Evolutionary conservation across 1,140 invertebrate species (phyloP), one percentile per base, ranked within the genome.

Genomic region (Drosophila takahashii): DNA sequence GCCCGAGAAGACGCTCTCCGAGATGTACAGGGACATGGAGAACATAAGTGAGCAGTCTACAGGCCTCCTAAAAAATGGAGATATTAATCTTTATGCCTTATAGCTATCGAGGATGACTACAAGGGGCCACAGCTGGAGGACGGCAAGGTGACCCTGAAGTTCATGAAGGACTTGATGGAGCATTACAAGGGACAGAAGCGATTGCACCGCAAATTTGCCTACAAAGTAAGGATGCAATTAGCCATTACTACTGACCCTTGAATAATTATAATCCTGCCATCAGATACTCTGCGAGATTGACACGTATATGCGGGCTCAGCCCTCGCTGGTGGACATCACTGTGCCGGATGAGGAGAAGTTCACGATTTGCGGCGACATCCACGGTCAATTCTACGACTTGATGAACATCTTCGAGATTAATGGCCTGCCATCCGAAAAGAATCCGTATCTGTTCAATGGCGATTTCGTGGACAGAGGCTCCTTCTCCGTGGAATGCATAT

Each of bases 391-490:
- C 93, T 99, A 98, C 93, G 99, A 99, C 94, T 93, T 99, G 47
- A 95, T 99, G 93, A 99, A 99, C 93, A 99, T 99, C 78, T 99
- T 99, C 93, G 94, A 98, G 90, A 93, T 99, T 41, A 99, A 99
- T 93, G 99, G 98, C 10, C 92, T 98, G 41, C 99, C 99, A 11
- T 98, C 97, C 10, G 95, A 97, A 92, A 95, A 94, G 42, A 99
- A 99, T 94, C 98, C 99, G 66, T 99, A 99, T 64, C 94, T 92
- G 16, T 92, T 92, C 41, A 92, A 92, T 62, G 91, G 91, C 74
- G 99, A 99, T 93, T 99, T 99, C 93, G 99, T 99, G 42, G 99
- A 99, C 93, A 94, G 99, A 93, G 99, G 99, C 10, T 99, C 98
- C 0, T 99, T 99, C 93, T 99, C 98, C 16, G 98, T 99, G 26